Evolutionary conservation across 1,140 invertebrate genomes (phyloP), one percentile per base, ranked within the genome.

Genomic region (Drosophila mojavensis): DNA sequence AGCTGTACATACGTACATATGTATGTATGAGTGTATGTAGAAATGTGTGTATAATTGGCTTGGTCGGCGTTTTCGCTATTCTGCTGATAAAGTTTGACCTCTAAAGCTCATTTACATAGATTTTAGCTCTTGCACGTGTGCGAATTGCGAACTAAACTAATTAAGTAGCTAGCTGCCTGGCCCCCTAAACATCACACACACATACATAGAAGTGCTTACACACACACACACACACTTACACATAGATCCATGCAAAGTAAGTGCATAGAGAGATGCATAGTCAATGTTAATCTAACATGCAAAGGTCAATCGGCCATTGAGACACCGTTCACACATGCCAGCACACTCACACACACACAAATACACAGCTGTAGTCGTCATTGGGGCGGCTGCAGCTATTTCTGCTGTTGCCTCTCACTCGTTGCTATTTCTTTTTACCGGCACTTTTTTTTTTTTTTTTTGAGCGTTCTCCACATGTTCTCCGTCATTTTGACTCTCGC

Each of bases 281-380:
- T 88, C 77, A 88, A 74, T 88, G 83, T 83, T 88, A 88, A 88
- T 89, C 84, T 88, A 83, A 78, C 70, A 78, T 88, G 73, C 83
- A 88, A 88, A 88, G 84, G 83, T 88, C 83, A 88, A 83, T 88
- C 84, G 84, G 79, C 76, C 84, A 82, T 74, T 79, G 79, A 86
- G 48, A 79, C 76, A 50, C 68, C 43, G 13, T 33, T 39, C 20
- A 69, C 43, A 51, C 36, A 41, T 48, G 54, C 50, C 59, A n/a
- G 26, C 30, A 58, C 9, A 33, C 13, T 45, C 36, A 51, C 50
- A 61, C 41, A 59, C 41, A 55, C 17, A n/a, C 54, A 50, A n/a
- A 30, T 61, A 15, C 58, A 39, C 43, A 63, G 39, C 39, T 59
- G 63, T 39, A 66, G 28, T 24, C 43, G 28, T 3, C 10, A 24